Percentiles rank a stretch among this genome's conserved stretches.
Evolutionary conservation across 2,888 invertebrate genomes (phyloP).

Genomic region (Rotaria magnacalcarata): DNA sequence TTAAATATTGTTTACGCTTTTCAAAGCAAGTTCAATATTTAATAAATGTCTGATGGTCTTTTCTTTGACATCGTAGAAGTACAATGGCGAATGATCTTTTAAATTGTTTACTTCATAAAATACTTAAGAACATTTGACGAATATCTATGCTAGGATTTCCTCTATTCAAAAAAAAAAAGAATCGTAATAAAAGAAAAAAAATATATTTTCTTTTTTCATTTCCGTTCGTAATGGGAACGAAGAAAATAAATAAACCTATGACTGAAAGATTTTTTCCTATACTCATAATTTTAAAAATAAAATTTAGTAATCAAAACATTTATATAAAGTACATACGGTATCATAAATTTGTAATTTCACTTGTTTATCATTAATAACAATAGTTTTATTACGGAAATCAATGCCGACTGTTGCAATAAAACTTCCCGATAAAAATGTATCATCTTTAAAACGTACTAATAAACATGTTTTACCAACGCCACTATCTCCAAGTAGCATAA

Average conservation of each 20-base stretch:
- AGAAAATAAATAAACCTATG: neutral
- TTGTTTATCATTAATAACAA: conserved; percentile 64
- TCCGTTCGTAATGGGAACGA: neutral
- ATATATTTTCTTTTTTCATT: neutral
- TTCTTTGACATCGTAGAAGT: neutral
- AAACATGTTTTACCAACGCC: conserved; percentile 74
- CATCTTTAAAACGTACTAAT: conserved; percentile 85
- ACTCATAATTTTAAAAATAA: neutral
- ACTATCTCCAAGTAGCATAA: conserved; percentile 28
- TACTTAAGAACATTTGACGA: neutral
- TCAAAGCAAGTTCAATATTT: neutral
- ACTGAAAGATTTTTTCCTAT: neutral
- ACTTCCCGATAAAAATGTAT: conserved; percentile 83
- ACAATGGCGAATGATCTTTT: neutral
- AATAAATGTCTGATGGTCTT: neutral
- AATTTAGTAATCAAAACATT: neutral
- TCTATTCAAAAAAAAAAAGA: neutral
- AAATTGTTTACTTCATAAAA: neutral
- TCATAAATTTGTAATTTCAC: conserved; percentile 73
- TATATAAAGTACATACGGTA: conserved; percentile 49
- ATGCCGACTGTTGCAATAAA: conserved; percentile 94
- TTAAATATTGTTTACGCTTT: too few relatives aligned
- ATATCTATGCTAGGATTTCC: neutral
- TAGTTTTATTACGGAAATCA: conserved; percentile 72
- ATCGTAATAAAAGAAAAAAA: neutral